phyloP scores from a whole-genome alignment of 2,888 invertebrate species.

The Clostera curtula region DNA sequence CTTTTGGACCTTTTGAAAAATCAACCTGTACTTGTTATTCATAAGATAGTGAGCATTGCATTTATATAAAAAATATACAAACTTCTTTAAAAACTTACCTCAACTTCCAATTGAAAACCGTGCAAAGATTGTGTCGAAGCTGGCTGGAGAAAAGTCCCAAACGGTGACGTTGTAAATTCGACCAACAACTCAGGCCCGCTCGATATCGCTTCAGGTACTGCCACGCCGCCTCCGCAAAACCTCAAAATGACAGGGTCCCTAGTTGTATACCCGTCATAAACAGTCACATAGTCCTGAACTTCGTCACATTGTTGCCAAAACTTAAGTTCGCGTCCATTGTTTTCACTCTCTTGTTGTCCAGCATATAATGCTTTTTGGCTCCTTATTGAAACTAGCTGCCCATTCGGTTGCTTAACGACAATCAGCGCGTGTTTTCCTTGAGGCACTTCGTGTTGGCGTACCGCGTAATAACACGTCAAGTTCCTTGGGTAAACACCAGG shows the following conservation, averaged over 20 bases:
- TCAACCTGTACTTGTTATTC: too few species aligned
- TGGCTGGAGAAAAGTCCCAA: constrained; percentile 90
- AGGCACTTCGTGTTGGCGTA: constrained; percentile 89
- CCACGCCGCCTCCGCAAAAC: constrained; percentile 92
- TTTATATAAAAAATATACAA: too few species aligned
- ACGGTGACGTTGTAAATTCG: constrained; percentile 92
- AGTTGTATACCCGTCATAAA: constrained; percentile 92
- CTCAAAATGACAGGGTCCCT: constrained; percentile 90
- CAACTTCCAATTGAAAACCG: constrained; percentile 92
- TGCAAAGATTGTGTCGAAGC: constrained; percentile 85
- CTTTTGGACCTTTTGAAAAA: too few species aligned
- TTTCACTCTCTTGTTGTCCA: constrained; percentile 71
- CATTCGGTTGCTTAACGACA: constrained; percentile 88
- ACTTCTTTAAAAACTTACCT: constrained; percentile 50
- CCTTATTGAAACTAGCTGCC: constrained; percentile 88
- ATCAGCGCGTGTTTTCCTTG: constrained; percentile 92
- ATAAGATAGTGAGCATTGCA: too few species aligned
- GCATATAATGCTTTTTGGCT: constrained; percentile 83
- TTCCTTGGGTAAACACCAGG: constrained; percentile 95
- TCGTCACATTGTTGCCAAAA: constrained; percentile 92
- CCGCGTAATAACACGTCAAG: constrained; percentile 95
- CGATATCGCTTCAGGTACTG: constrained; percentile 89
- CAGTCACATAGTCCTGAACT: constrained; percentile 91
- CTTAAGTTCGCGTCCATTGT: constrained; percentile 74
- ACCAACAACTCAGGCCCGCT: constrained; percentile 92